Evolutionary conservation across 2,113 vertebrate genomes (phyloP).

Genomic region (Cairina moschata): DNA sequence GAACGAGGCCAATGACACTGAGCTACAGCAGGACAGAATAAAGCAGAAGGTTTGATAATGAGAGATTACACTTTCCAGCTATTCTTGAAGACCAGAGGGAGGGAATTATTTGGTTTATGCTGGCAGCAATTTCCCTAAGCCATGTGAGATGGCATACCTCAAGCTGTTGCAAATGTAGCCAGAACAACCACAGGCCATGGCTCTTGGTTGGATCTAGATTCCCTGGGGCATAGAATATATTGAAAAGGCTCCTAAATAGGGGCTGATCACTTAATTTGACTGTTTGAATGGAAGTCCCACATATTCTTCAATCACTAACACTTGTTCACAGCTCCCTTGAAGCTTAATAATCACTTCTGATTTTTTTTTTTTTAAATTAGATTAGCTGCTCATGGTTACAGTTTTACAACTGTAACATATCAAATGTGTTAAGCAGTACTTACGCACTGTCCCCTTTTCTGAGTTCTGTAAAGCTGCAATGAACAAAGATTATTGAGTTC

Average conservation of each 20-base stretch:
- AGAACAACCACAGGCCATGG: slow-evolving; percentile 67
- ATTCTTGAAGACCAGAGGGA: slow-evolving; percentile 81
- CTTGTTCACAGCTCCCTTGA: slow-evolving; percentile 80
- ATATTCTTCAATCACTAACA: slow-evolving; percentile 77
- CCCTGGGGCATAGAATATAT: slow-evolving; percentile 84
- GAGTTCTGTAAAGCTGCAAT: slow-evolving; percentile 36
- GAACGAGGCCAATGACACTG: slow-evolving; percentile 71
- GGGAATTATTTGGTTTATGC: slow-evolving; percentile 88
- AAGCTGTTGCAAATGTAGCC: slow-evolving; percentile 88
- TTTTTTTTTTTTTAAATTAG: slow-evolving; percentile 64
- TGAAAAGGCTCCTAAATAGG: slow-evolving; percentile 83
- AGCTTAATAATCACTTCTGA: slow-evolving; percentile 79
- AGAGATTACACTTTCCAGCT: slow-evolving; percentile 82
- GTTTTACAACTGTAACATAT: slow-evolving; percentile 64
- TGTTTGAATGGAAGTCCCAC: slow-evolving; percentile 74
- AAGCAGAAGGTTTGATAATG: slow-evolving; percentile 87
- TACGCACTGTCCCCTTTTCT: slow-evolving; percentile 40
- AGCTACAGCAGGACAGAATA: slow-evolving; percentile 76
- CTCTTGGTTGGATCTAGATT: slow-evolving; percentile 78
- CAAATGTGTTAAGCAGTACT: slow-evolving; percentile 63
- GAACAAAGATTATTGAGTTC: slow-evolving; percentile 54
- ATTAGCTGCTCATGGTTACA: slow-evolving; percentile 62
- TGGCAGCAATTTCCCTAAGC: slow-evolving; percentile 91
- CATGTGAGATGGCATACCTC: slow-evolving; percentile 85
- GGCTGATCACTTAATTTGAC: slow-evolving; percentile 87